A percentile compares a stretch with the other conserved stretches of the same genome.
phyloP scores from a whole-genome alignment of 2,113 vertebrate species.

The Platichthys flesus region DNA sequence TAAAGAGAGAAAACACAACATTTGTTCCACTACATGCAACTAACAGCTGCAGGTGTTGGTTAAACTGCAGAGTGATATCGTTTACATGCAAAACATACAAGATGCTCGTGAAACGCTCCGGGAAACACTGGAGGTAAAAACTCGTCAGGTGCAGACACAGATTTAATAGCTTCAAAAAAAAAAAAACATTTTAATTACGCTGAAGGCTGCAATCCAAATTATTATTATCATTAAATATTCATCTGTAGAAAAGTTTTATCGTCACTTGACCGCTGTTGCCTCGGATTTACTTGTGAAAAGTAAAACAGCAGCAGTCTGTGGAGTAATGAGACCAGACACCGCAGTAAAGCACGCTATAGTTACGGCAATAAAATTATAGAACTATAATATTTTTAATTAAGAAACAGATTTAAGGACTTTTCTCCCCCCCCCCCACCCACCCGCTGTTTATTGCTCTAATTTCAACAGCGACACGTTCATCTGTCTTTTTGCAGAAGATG shows the following conservation, averaged over 20 bases:
- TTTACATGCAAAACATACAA: not conserved
- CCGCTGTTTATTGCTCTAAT: conserved; percentile 47
- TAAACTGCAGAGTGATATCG: not conserved
- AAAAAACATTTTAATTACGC: conserved; percentile 13
- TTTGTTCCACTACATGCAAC: not conserved
- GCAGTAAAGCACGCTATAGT: conserved; percentile 26
- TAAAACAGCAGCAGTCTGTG: conserved; percentile 6
- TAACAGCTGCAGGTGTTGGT: not conserved
- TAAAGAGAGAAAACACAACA: too few relatives aligned
- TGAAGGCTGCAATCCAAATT: conserved; percentile 29
- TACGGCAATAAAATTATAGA: conserved; percentile 27
- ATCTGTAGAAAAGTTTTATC: conserved; percentile 25
- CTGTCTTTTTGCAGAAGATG: conserved; percentile 26
- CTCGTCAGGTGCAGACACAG: not conserved
- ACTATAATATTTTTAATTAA: conserved; percentile 60
- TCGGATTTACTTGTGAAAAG: conserved; percentile 20
- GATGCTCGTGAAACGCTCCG: not conserved
- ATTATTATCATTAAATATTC: conserved; percentile 44
- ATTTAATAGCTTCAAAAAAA: conserved; percentile 23
- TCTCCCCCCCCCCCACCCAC: not conserved
- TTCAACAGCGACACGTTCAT: conserved; percentile 21
- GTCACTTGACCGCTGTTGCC: conserved; percentile 11
- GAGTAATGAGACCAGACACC: conserved; percentile 31
- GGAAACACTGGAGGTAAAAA: conserved; percentile 8
- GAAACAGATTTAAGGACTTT: conserved; percentile 32